A percentile compares a stretch with the other conserved stretches of the same genome.
These are phyloP conservation scores for Drosophila ironensis DNA, from an alignment of 1,140 invertebrate genomes.

Conservation along the genomic window DNA sequence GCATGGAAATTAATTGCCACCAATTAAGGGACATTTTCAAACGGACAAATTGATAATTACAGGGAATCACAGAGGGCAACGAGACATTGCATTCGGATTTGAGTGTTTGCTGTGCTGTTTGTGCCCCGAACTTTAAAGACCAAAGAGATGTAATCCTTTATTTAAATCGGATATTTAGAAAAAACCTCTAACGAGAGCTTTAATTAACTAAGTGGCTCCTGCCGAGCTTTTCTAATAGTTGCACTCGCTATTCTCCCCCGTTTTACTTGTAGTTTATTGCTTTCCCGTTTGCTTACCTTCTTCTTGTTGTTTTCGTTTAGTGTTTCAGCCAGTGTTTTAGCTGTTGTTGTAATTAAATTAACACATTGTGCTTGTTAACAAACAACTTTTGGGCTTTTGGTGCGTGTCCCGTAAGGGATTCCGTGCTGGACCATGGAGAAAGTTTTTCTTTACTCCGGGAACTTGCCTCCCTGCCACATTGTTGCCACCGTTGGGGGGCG, in stretches of 20 bases:
- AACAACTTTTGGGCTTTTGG: slow-evolving; percentile 32
- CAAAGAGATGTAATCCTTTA: neutral
- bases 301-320: neutral
- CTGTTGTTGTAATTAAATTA: slow-evolving; percentile 46
- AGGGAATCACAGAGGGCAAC: slow-evolving; percentile 16
- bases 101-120: too few relatives aligned
- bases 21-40: slow-evolving; percentile 48
- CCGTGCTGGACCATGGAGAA: slow-evolving; percentile 12
- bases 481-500: neutral
- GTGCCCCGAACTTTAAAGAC: too few relatives aligned
- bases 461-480: slow-evolving; percentile 4
- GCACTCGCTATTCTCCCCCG: neutral
- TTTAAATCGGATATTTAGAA: neutral
- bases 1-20: slow-evolving; percentile 53
- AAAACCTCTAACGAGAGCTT: neutral
- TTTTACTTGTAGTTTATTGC: neutral
- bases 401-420: slow-evolving; percentile 24
- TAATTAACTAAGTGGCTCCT: slow-evolving; percentile 17
- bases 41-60: slow-evolving; percentile 55
- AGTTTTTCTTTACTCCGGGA: slow-evolving; percentile 15
- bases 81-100: neutral
- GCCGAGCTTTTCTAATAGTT: neutral
- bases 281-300: neutral
- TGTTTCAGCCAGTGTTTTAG: neutral
- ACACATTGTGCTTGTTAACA: slow-evolving; percentile 51